Base-by-base conservation (phyloP, 2,888 invertebrate genomes). In the Eretmocerus hayati region DNA sequence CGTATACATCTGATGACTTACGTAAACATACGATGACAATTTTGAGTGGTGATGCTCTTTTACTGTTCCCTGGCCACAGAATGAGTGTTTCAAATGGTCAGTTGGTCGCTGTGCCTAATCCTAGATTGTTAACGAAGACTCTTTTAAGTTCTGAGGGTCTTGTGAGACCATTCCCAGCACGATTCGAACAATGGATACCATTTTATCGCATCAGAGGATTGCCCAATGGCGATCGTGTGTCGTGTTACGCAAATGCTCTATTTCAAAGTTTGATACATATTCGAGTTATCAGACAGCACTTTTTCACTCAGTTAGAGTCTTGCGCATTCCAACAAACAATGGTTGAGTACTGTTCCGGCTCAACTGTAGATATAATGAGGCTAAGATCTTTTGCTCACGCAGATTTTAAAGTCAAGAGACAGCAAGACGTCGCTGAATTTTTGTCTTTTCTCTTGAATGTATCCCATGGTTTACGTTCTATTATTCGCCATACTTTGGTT, bases 201-300 rank as follows among this genome's bases (percentile, higher is more conserved):
- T 19, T 39, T 15, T 8, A 2, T 16, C 15, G 11, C 3, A 26
- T 26, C 31, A 16, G 32, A 16, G 42, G 42, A 9, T 4, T 33
- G 11, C 21, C 32, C 1, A 33, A 33, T 15, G 5, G 11, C 9
- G 42, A 41, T 19, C 4, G 22, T 20, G 32, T 42, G 16, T 32
- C 31, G 19, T 42, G 41, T 42, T 42, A 42, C 20, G 31, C 31
- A 11, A 42, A 42, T 32, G 31, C 41, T n/a, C 20, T 21, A 8
- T 19, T 42, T 2, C 41, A 42, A 11, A 31, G 9, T 6, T 13
- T 42, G 3, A n/a, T 42, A 4, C n/a, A 20, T 42, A 32, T 13
- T 31, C 1, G 2, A 8, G 15, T 16, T 2, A 15, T 42, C 8
- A 21, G 33, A 19, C 13, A 42, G 11, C 8, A 32, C 31, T 32